These are phyloP conservation scores for Craseonycteris thonglongyai DNA, from an alignment of 2,113 vertebrate species.

Conservation along the genomic window DNA sequence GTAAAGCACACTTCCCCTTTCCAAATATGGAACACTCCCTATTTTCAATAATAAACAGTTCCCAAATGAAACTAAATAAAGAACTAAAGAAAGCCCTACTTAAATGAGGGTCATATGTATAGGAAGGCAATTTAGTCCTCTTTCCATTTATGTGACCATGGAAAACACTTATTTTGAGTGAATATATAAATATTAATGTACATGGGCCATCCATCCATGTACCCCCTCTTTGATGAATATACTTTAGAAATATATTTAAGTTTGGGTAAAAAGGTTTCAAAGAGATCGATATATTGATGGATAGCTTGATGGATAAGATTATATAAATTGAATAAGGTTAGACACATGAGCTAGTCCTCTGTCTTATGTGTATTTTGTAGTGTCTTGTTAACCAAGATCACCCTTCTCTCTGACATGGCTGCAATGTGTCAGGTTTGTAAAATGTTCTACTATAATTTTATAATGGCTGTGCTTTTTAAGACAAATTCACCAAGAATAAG, in stretches of 20 bases:
- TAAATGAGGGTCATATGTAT: neutral
- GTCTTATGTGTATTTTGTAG: neutral
- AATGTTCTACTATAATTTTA: neutral
- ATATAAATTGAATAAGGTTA: neutral
- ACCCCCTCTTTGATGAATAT: neutral
- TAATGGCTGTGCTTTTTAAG: neutral
- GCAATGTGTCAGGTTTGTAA: neutral
- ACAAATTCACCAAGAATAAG: neutral
- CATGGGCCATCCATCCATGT: neutral
- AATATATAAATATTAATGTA: conserved; percentile 5
- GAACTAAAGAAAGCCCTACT: neutral
- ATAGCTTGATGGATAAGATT: neutral
- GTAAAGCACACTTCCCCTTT: neutral
- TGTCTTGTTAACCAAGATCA: neutral
- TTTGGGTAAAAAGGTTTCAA: neutral
- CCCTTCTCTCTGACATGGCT: neutral
- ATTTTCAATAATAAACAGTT: neutral
- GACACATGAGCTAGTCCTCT: neutral
- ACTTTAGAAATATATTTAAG: neutral
- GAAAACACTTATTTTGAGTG: neutral
- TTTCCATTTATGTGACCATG: neutral
- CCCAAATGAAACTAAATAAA: neutral
- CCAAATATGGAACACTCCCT: neutral
- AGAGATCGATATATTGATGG: neutral
- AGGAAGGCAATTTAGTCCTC: neutral